Base-by-base conservation (phyloP, 2,888 invertebrate genomes). In the Copidosoma aretas region DNA sequence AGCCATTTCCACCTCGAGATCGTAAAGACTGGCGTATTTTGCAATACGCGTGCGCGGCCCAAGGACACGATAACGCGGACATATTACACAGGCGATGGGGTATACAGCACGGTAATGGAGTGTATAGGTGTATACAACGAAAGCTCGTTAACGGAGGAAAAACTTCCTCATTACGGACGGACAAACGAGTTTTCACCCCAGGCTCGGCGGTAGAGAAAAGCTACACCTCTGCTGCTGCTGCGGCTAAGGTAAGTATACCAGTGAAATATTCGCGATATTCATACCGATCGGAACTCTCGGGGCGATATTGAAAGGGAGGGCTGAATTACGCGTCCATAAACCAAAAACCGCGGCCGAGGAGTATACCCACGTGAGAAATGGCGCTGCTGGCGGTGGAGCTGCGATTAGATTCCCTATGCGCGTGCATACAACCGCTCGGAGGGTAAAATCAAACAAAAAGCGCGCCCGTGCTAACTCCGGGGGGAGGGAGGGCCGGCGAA, bases 321-420 rank as follows among this genome's bases (percentile, higher is more conserved):
- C 66, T 66, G 70, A 66, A 70, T 70, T 70, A 70, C 70, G 66
- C 70, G 25, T n/a, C 56, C 56, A 63, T 70, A 70, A 67, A 67
- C 63, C 66, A 64, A 70, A 70, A 70, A 66, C 62, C 65, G 49
- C 65, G 62, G 60, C 32, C 8, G 41, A 46, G 43, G 15, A 14
- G 4, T 32, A 32, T 32, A 32, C 32, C 32, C 8, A 32, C 32
- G 32, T 32, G 32, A 32, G 32, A 32, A 32, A 32, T 32, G 32
- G 32, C n/a, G n/a, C n/a, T n/a, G n/a, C n/a, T 32, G 32, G 32
- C 32, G 32, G 32, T 32, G 32, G 32, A 5, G 32, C 43, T 14
- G 43, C 43, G 43, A 14, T 17, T 46, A 17, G 15, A 46, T 46
- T 17, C 43, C 17, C 41, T 41, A n/a, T n/a, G n/a, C n/a, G n/a